phyloP scores from a whole-genome alignment of 2,888 invertebrate species.

The Drosophila monieri region DNA sequence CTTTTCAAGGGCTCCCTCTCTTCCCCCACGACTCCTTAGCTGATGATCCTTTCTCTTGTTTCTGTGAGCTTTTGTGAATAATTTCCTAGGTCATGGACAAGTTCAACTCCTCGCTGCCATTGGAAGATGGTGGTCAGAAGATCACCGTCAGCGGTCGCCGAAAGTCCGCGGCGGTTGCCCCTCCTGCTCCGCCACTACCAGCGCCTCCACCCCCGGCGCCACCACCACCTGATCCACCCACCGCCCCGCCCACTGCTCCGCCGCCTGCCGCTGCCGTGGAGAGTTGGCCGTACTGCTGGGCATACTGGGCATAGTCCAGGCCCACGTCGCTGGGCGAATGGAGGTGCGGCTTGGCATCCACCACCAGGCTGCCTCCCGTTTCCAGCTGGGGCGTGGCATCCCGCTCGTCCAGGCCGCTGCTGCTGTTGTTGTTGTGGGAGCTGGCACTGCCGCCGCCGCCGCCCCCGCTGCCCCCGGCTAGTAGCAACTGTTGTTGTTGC shows the following conservation, averaged over 20 bases:
- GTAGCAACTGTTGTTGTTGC: constrained; percentile 59
- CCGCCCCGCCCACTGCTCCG: constrained; percentile 40
- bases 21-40: neutral
- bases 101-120: constrained; percentile 81
- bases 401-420: constrained; percentile 81
- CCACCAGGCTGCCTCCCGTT: constrained; percentile 58
- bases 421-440: constrained; percentile 72
- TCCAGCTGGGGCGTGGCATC: constrained; percentile 83
- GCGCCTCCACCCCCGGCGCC: constrained; percentile 54
- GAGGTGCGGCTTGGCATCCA: constrained; percentile 80
- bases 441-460: constrained; percentile 66
- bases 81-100: constrained; percentile 79
- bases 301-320: constrained; percentile 82
- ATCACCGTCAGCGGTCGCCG: constrained; percentile 84
- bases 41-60: constrained; percentile 1
- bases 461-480: constrained; percentile 57
- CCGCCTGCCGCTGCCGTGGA: constrained; percentile 59
- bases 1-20: neutral
- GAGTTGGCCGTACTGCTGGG: constrained; percentile 78
- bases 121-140: constrained; percentile 84
- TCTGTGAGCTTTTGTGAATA: constrained; percentile 11
- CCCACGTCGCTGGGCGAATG: constrained; percentile 83
- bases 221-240: constrained; percentile 44
- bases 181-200: constrained; percentile 11
- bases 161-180: constrained; percentile 79